A percentile compares a stretch with the other conserved stretches of the same genome.
Conservation (phyloP, 2,797 vertebrate genomes). For the Odontamblyopus rebecca region DNA sequence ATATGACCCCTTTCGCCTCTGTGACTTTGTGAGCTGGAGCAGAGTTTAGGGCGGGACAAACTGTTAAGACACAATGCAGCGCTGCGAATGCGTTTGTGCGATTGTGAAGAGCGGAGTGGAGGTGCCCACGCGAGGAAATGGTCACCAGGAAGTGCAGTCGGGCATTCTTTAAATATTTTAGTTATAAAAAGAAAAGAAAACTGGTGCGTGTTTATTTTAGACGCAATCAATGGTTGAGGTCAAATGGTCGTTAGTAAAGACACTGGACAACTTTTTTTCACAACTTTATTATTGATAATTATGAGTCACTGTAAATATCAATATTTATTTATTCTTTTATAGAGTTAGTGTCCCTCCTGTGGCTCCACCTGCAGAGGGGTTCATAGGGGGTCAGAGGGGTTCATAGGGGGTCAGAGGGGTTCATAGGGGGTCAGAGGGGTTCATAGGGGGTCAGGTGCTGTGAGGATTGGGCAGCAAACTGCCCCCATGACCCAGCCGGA, state of each 20-base stretch:
- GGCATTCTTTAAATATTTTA: constrained; percentile 12
- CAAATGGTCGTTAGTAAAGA: background rate
- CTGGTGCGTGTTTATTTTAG: background rate
- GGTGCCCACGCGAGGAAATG: background rate
- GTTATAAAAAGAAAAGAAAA: constrained; percentile 7
- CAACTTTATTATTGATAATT: too few relatives aligned
- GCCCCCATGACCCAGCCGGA: too few relatives aligned
- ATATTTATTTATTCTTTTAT: too few relatives aligned
- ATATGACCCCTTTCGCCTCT: constrained; percentile 49
- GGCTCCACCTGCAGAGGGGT: too few relatives aligned
- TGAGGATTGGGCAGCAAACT: too few relatives aligned
- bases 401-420: too few relatives aligned
- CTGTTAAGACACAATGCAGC: constrained; percentile 36
- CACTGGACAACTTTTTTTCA: too few relatives aligned
- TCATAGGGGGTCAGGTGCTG: too few relatives aligned
- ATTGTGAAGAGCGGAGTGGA: background rate
- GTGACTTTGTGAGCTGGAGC: constrained; percentile 5
- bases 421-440: too few relatives aligned
- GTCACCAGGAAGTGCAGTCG: constrained; percentile 2
- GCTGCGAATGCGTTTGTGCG: constrained; percentile 10
- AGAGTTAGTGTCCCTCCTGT: too few relatives aligned
- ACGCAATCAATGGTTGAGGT: background rate
- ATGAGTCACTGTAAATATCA: too few relatives aligned
- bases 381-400: too few relatives aligned
- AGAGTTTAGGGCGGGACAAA: constrained; percentile 37